These are phyloP conservation scores for Caprella mutica DNA, from an alignment of 2,888 invertebrate species.

Conservation along the genomic window DNA sequence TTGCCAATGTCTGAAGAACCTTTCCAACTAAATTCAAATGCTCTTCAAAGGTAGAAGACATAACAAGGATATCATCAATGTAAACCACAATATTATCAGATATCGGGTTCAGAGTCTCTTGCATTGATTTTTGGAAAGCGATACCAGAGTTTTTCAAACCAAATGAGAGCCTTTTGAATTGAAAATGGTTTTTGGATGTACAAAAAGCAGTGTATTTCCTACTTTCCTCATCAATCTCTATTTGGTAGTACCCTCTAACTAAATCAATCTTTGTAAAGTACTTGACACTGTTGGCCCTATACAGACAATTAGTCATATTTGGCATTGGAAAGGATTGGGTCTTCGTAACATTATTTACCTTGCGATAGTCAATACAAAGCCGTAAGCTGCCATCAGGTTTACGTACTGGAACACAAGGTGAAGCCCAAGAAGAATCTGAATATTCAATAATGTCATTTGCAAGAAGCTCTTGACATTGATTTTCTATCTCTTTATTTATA, in stretches of 20 bases:
- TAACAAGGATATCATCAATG: too few relatives aligned
- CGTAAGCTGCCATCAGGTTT: neutral
- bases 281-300: neutral
- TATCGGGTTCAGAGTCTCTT: too few relatives aligned
- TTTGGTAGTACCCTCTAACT: neutral
- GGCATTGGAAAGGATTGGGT: neutral
- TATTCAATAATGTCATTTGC: neutral
- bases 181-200: neutral
- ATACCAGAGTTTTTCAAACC: neutral
- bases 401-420: neutral
- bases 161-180: slow-evolving; percentile 1
- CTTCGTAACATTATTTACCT: neutral
- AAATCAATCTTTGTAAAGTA: neutral
- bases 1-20: too few relatives aligned
- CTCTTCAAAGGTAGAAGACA: too few relatives aligned
- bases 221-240: neutral
- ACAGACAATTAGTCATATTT: neutral
- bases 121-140: too few relatives aligned
- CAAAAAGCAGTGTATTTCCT: slow-evolving; percentile 5
- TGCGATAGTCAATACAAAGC: neutral
- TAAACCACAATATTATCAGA: too few relatives aligned
- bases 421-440: neutral
- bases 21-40: too few relatives aligned
- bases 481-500: too few relatives aligned
- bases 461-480: too few relatives aligned